Evolutionary conservation across 2,888 invertebrate species (phyloP).

Genomic region (Drosophila nr. fundita): DNA sequence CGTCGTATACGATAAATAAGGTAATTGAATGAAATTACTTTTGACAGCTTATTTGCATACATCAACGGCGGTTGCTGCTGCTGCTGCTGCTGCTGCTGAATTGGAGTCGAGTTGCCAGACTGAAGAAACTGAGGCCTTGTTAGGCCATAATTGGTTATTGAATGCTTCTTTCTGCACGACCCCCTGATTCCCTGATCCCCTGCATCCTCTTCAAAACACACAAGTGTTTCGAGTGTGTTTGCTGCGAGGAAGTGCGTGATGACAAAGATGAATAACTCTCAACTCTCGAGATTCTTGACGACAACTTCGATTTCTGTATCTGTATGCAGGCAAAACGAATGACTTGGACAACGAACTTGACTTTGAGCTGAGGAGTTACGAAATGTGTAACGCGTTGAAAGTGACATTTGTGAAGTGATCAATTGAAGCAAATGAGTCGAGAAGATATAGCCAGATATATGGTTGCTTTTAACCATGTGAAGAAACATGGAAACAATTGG

Average conservation of each 20-base stretch:
- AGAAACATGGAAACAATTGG: neutral
- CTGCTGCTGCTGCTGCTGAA: conserved; percentile 36
- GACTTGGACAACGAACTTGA: conserved; percentile 62
- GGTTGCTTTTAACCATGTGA: neutral
- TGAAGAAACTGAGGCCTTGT: conserved; percentile 59
- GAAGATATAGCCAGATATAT: neutral
- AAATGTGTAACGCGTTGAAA: conserved; percentile 24
- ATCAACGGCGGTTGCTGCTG: conserved; percentile 64
- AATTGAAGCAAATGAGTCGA: neutral
- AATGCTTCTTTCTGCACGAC: conserved; percentile 46
- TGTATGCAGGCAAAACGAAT: conserved; percentile 25
- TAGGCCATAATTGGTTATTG: conserved; percentile 79
- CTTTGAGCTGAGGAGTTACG: conserved; percentile 19
- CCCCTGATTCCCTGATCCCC: neutral
- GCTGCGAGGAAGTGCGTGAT: conserved; percentile 72
- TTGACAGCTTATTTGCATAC: conserved; percentile 81
- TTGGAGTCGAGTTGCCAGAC: conserved; percentile 16
- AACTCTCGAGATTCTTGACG: conserved; percentile 31
- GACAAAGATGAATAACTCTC: conserved; percentile 64
- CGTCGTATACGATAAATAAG: conserved; percentile 71
- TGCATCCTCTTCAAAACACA: conserved; percentile 13
- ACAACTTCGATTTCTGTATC: conserved; percentile 34
- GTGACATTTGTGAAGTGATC: conserved; percentile 11
- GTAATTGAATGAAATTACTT: conserved; percentile 81
- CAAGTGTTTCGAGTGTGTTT: conserved; percentile 10